Base-by-base conservation (phyloP, 2,113 vertebrate species). In the Macquaria ambigua region DNA sequence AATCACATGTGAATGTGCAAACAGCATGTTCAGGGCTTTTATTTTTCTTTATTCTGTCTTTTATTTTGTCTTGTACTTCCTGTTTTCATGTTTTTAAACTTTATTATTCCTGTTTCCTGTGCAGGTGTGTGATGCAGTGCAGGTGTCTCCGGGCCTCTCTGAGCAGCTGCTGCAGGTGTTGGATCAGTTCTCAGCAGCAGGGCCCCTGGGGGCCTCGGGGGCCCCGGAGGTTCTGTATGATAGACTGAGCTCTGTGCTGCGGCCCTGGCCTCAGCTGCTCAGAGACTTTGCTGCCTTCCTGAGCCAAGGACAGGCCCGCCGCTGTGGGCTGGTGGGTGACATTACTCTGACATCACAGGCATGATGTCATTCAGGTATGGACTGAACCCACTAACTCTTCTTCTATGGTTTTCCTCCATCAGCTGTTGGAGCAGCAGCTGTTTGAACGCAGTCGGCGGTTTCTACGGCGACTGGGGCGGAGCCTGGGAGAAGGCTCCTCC, bases 281-380 rank as follows among this genome's bases (percentile, higher is more conserved):
- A 93, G 94, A 1, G 97, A 98, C 76, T 98, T 98, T 8, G 97
- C 97, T 0, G 98, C 97, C 23, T 99, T 99, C 67, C 94, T 99
- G 3, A 84, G 96, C 5, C 96, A 93, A 0, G 94, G 95, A 28
- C 97, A 99, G 84, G 98, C 98, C 0, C 41, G 92, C 74, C 94
- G 96, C 91, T 99, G 98, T 37, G 97, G 97, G 0, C 93, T 99
- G 96, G 98, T 99, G 62, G n/a, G 90, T 87, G 69, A 34, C 68
- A 21, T 59, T 68, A 28, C 74, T 59, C 8, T 71, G 69, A 81
- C 48, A 14, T 66, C 56, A 20, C 48, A 43, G 46, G 15, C 21
- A 0, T 62, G 52, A 46, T 41, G 41, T 59, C 37, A 34, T 8
- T 70, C 46, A 1, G n/a, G n/a, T 43, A 15, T 20, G 5, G 12